Base-by-base conservation (phyloP, 1,140 invertebrate species). In the Venturia canescens region DNA sequence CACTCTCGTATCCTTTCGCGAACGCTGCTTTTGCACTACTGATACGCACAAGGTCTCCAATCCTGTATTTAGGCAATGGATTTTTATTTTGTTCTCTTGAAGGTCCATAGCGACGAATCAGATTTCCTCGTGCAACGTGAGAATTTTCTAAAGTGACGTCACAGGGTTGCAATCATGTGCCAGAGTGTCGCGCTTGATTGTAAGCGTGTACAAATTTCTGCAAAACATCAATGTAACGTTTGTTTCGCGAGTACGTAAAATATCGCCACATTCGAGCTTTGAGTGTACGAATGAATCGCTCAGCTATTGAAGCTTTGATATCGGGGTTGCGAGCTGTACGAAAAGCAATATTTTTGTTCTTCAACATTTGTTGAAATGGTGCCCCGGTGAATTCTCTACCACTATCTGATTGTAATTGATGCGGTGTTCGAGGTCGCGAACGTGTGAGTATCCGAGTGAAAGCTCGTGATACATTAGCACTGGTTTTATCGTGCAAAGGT, bases 401-500 rank as follows among this genome's bases (percentile, higher is more conserved):
- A 23, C 44, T 38, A 75, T 75, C 72, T 1, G 72, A 13, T 50
- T 75, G 72, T 16, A 75, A 23, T 13, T 53, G 23, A 23, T 23
- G 38, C n/a, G 72, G 72, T 23, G 13, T 4, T 5, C 72, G n/a
- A n/a, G n/a, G 15, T 50, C 53, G 34, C 72, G n/a, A 21, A 1
- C 53, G 15, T 0, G 72, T 18, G 0, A 86, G 34, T 72, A 84
- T 81, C 1, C 70, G 79, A 50, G 34, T n/a, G 57, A 86, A 81
- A 5, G 72, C 83, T 5, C 48, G 29, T 23, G 63, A 31, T 7
- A 82, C 72, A 26, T 27, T 34, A 0, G 78, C 21, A 11, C 78
- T 80, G 11, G 84, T 87, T 84, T 92, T 92, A 4, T 84, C 82
- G 83, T 84, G 85, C 23, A 92, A 23, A 4, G 88, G 86, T 57